These are phyloP conservation scores for Strigops habroptila DNA, from an alignment of 2,113 vertebrate species.

Conservation along the genomic window DNA sequence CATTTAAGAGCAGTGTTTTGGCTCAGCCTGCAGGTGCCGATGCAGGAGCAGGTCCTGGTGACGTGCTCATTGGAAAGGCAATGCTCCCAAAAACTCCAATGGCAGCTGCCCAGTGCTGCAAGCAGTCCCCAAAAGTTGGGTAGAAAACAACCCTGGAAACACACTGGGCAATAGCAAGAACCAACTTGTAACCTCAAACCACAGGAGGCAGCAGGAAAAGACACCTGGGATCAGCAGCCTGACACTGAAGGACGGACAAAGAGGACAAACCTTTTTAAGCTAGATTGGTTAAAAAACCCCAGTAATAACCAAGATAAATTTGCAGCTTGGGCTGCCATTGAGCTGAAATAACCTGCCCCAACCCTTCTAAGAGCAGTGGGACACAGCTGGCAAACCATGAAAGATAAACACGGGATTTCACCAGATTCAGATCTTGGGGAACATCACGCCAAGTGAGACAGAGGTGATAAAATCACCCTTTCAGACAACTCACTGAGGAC, in stretches of 20 bases:
- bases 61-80: accelerated
- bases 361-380: not conserved
- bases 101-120: not conserved
- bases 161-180: not conserved
- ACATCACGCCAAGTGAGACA: not conserved
- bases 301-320: accelerated
- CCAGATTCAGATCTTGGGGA: not conserved
- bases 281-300: not conserved
- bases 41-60: not conserved
- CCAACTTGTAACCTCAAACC: not conserved
- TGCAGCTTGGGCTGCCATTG: not conserved
- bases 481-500: not conserved
- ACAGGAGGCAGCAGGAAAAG: not conserved
- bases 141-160: not conserved
- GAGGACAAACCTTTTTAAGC: not conserved
- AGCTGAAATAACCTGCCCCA: not conserved
- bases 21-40: not conserved
- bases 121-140: accelerated
- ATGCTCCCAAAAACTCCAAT: not conserved
- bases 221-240: not conserved
- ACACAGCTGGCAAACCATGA: not conserved
- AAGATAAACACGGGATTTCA: not conserved
- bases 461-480: not conserved
- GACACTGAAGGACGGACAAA: not conserved
- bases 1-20: not conserved